Percentiles rank a stretch among this genome's conserved stretches.
These are phyloP conservation scores for Acanthosepion pharaonis DNA, from an alignment of 2,888 invertebrate species.

Conservation along the genomic window DNA sequence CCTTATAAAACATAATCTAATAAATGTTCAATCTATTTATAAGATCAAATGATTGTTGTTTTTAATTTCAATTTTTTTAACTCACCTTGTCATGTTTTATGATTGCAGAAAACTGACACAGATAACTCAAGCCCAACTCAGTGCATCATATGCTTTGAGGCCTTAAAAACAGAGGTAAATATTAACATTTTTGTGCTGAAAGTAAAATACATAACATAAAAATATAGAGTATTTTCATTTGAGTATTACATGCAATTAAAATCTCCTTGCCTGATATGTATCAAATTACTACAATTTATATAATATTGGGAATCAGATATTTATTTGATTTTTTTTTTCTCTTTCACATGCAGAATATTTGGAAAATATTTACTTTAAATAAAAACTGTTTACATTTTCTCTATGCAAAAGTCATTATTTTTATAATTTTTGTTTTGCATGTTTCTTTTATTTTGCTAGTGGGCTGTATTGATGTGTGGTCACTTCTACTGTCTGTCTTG, in stretches of 20 bases:
- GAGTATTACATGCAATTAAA: background rate
- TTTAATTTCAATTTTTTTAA: background rate
- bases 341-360: no score
- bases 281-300: background rate
- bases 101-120: constrained; percentile 75
- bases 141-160: constrained; percentile 82
- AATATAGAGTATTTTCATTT: background rate
- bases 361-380: background rate
- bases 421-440: background rate
- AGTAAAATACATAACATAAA: background rate
- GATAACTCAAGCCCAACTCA: constrained; percentile 78
- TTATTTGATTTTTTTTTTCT: background rate
- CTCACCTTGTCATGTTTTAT: constrained; percentile 48
- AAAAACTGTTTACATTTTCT: no score
- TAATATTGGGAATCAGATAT: background rate
- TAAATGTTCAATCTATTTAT: no score
- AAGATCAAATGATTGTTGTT: no score
- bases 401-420: background rate
- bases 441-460: constrained; percentile 74
- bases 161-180: constrained; percentile 78
- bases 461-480: constrained; percentile 84
- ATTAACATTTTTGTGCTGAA: background rate
- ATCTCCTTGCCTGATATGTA: background rate
- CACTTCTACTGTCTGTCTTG: constrained; percentile 84
- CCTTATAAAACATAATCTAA: no score